Evolutionary conservation across 2,797 vertebrate genomes (phyloP).

Genomic region (Euphonia xanthogaster): DNA sequence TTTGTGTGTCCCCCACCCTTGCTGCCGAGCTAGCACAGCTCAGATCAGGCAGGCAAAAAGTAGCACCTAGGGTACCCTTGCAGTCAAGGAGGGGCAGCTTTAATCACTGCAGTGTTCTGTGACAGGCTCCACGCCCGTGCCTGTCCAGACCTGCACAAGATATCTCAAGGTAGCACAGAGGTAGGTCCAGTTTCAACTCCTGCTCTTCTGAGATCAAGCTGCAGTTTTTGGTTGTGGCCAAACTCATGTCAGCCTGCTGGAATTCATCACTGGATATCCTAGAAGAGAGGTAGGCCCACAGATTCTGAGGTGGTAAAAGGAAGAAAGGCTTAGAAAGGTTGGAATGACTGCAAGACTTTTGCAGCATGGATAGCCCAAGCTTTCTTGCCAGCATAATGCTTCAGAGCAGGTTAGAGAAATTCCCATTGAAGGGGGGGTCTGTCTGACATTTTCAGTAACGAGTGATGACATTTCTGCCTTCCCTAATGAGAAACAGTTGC

Average conservation of each 20-base stretch:
- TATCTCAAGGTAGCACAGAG: not conserved
- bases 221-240: not conserved
- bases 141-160: not conserved
- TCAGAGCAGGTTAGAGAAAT: not conserved
- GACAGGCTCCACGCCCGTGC: accelerated
- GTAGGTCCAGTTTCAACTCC: not conserved
- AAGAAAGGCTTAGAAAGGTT: not conserved
- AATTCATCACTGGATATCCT: not conserved
- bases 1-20: not conserved
- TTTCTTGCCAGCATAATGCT: not conserved
- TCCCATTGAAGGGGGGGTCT: not conserved
- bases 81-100: not conserved
- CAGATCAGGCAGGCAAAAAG: not conserved
- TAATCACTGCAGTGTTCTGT: accelerated
- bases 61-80: accelerated
- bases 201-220: not conserved
- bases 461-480: not conserved
- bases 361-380: not conserved
- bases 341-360: not conserved
- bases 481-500: not conserved
- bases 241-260: accelerated
- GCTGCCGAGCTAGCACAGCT: not conserved
- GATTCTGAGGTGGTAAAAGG: not conserved
- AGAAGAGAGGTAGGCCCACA: not conserved
- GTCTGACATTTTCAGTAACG: not conserved